A percentile compares a stretch with the other conserved stretches of the same genome.
phyloP scores from a whole-genome alignment of 1,140 invertebrate species.

The Elymnias hypermnestra region DNA sequence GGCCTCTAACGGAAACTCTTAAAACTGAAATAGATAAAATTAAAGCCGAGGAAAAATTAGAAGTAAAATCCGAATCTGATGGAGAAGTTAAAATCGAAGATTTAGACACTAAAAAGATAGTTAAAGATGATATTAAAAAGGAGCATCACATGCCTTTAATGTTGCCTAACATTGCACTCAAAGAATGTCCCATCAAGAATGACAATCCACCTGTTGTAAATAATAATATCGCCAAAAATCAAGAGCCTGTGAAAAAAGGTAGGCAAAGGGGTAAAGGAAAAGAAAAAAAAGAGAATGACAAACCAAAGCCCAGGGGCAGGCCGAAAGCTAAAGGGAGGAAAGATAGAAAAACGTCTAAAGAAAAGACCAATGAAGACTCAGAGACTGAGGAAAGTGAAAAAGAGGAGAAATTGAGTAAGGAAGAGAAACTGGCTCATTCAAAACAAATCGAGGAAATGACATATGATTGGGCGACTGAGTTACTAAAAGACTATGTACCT shows the following conservation, averaged over 20 bases:
- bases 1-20: slow-evolving; percentile 55
- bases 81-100: slow-evolving; percentile 77
- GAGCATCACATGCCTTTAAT: slow-evolving; percentile 10
- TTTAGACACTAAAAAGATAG: slow-evolving; percentile 78
- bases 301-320: slow-evolving; percentile 47
- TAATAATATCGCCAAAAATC: slow-evolving; percentile 42
- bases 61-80: slow-evolving; percentile 72
- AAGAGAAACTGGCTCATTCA: slow-evolving; percentile 70
- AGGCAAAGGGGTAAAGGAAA: slow-evolving; percentile 46
- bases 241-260: slow-evolving; percentile 42
- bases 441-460: slow-evolving; percentile 88
- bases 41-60: slow-evolving; percentile 65
- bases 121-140: slow-evolving; percentile 72
- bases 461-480: slow-evolving; percentile 90
- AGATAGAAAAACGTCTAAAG: slow-evolving; percentile 60
- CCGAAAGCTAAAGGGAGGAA: slow-evolving; percentile 60
- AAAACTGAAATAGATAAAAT: slow-evolving; percentile 66
- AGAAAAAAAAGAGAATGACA: slow-evolving; percentile 51
- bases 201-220: slow-evolving; percentile 20
- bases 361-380: slow-evolving; percentile 65
- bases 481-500: slow-evolving; percentile 91
- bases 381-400: slow-evolving; percentile 72
- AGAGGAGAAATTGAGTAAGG: slow-evolving; percentile 76
- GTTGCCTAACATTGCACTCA: neutral
- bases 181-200: slow-evolving; percentile 23